Evolutionary conservation across 2,113 vertebrate species (phyloP).

Genomic region (Prunella fulvescens): DNA sequence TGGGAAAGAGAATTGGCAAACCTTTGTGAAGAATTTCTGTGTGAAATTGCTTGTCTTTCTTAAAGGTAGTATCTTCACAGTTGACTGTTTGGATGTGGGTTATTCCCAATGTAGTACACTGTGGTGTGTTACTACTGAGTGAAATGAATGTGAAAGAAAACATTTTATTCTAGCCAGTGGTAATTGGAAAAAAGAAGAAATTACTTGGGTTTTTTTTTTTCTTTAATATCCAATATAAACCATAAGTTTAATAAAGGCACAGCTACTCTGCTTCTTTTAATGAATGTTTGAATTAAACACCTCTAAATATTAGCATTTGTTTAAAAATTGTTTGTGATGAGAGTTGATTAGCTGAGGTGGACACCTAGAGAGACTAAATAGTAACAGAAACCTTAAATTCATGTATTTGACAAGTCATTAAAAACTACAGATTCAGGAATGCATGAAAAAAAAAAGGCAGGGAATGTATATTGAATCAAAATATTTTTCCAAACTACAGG

Average conservation of each 20-base stretch:
- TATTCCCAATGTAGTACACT: not conserved
- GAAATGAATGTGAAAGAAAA: not conserved
- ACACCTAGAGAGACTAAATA: not conserved
- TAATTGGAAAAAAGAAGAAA: not conserved
- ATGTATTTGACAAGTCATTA: not conserved
- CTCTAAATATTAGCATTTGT: not conserved
- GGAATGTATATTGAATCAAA: not conserved
- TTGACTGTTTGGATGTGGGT: not conserved
- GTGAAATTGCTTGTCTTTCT: not conserved
- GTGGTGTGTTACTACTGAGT: not conserved
- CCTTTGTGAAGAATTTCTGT: not conserved
- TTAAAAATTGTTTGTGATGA: not conserved
- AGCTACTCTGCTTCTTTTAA: not conserved
- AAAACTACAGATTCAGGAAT: not conserved
- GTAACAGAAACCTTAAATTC: not conserved
- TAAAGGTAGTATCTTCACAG: not conserved
- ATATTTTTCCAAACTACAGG: not conserved
- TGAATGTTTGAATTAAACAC: not conserved
- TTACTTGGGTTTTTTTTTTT: accelerated
- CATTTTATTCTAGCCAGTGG: not conserved
- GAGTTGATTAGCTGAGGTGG: not conserved
- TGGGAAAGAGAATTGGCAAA: not conserved
- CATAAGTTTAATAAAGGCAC: not conserved
- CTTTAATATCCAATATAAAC: not conserved
- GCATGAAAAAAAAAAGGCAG: not conserved